Conservation (phyloP, 2,797 vertebrate genomes). For the Chiloscyllium punctatum region DNA sequence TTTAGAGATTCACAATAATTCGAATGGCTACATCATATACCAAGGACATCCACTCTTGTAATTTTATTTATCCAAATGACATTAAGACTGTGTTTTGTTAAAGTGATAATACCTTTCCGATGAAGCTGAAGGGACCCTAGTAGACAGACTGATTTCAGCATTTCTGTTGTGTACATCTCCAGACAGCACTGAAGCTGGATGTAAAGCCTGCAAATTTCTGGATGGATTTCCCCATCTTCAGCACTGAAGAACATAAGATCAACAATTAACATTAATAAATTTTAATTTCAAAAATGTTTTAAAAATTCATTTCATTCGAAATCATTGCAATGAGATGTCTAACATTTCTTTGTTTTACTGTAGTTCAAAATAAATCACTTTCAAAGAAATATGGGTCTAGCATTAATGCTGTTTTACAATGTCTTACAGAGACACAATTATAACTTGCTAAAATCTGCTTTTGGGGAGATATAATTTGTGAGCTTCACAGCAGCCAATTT, state of each 20-base stretch:
- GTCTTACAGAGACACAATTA: background rate
- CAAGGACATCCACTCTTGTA: background rate
- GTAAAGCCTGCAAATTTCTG: conserved; percentile 93
- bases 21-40: background rate
- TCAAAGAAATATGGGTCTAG: background rate
- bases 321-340: background rate
- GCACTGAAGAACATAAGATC: conserved; percentile 62
- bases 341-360: background rate
- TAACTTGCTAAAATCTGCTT: background rate
- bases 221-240: conserved; percentile 95
- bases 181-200: conserved; percentile 97
- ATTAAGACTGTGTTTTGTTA: background rate
- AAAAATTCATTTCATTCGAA: background rate
- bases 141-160: conserved; percentile 94
- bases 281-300: background rate
- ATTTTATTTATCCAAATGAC: background rate
- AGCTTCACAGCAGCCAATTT: background rate
- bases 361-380: background rate
- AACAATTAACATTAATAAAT: background rate
- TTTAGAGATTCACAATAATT: background rate
- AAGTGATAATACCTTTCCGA: conserved; percentile 76
- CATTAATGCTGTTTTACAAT: background rate
- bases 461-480: background rate
- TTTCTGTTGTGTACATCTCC: conserved; percentile 98
- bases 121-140: conserved; percentile 92